Evolutionary conservation across 2,888 invertebrate genomes (phyloP).

Genomic region (Drosophila emarginata): DNA sequence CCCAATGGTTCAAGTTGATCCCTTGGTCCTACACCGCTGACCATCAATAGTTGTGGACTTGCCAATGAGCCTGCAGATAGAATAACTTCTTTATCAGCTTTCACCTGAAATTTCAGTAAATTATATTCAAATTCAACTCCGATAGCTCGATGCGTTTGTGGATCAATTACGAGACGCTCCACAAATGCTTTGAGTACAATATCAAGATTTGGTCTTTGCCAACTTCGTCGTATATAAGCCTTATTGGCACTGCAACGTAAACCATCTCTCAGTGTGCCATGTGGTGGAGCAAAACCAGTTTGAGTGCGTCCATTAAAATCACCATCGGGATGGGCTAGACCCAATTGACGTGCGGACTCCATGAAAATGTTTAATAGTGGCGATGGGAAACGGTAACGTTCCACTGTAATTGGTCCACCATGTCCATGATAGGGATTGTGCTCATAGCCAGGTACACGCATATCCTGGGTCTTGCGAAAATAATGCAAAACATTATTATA

Average conservation of each 20-base stretch:
- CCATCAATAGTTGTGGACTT: conserved; percentile 92
- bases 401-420: conserved; percentile 89
- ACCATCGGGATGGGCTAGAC: conserved; percentile 84
- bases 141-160: conserved; percentile 85
- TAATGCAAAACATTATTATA: conserved; percentile 89
- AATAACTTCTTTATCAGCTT: conserved; percentile 90
- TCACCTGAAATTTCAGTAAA: conserved; percentile 82
- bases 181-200: conserved; percentile 88
- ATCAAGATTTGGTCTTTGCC: conserved; percentile 88
- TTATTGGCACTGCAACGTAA: conserved; percentile 92
- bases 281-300: conserved; percentile 90
- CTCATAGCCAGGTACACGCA: conserved; percentile 85
- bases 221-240: conserved; percentile 88
- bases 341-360: conserved; percentile 87
- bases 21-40: conserved; percentile 90
- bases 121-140: conserved; percentile 86
- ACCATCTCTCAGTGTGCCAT: conserved; percentile 90
- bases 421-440: conserved; percentile 86
- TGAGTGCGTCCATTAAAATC: conserved; percentile 92
- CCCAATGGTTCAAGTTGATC: conserved; percentile 85
- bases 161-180: conserved; percentile 86
- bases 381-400: conserved; percentile 88
- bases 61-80: conserved; percentile 93
- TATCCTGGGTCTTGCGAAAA: conserved; percentile 91
- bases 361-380: conserved; percentile 88